Evolutionary conservation across 2,797 vertebrate species (phyloP).

Genomic region (Myotis daubentonii): DNA sequence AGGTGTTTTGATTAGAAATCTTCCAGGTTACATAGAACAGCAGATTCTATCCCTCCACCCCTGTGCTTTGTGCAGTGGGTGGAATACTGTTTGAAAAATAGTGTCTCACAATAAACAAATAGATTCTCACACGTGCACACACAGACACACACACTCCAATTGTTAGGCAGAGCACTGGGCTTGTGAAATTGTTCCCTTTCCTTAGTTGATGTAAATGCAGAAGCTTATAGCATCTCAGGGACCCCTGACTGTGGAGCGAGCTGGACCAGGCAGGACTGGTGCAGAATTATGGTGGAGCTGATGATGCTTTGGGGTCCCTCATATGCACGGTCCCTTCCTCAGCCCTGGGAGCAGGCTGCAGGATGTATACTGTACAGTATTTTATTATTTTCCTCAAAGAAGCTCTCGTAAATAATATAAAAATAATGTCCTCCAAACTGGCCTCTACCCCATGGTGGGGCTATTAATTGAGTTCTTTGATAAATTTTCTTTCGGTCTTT

Average conservation of each 20-base stretch:
- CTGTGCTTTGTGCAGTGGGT: conserved; percentile 64
- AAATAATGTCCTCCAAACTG: background rate
- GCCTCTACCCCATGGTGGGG: background rate
- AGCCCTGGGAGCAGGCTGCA: background rate
- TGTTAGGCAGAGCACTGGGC: conserved; percentile 24
- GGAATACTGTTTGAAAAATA: conserved; percentile 74
- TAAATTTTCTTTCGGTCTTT: background rate
- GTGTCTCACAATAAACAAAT: conserved; percentile 57
- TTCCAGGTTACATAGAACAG: conserved; percentile 75
- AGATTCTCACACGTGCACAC: background rate
- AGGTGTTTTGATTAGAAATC: conserved; percentile 79
- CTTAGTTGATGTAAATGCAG: conserved; percentile 79
- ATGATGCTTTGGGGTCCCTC: background rate
- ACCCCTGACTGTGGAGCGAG: background rate
- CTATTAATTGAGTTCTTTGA: background rate
- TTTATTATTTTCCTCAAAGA: background rate
- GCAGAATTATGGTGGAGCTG: background rate
- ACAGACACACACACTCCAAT: too few relatives aligned
- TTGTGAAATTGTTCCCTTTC: conserved; percentile 74
- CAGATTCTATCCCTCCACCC: conserved; percentile 75
- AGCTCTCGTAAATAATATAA: background rate
- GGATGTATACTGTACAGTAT: background rate
- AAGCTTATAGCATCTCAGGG: conserved; percentile 62
- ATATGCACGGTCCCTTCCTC: fast-evolving
- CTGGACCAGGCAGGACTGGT: background rate